Evolutionary conservation across 2,113 vertebrate species (phyloP).

Genomic region (Protobothrops flavoviridis): DNA sequence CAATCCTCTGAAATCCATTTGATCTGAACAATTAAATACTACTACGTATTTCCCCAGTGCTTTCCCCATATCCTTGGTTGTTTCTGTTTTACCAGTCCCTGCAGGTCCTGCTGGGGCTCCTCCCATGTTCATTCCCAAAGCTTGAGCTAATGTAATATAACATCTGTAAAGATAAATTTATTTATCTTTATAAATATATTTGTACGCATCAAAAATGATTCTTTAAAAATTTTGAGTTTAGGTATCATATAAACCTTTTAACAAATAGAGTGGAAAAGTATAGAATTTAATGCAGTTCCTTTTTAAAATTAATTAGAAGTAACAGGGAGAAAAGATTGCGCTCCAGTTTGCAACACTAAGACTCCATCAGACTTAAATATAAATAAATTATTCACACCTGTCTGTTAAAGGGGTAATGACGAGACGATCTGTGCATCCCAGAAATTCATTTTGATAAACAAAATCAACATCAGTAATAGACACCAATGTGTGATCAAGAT

Average conservation of each 20-base stretch:
- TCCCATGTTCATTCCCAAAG: conserved; percentile 88
- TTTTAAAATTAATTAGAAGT: neutral
- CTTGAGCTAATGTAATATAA: conserved; percentile 86
- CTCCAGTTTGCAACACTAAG: neutral
- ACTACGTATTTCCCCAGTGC: conserved; percentile 85
- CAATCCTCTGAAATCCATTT: conserved; percentile 90
- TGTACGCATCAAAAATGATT: neutral
- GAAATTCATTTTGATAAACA: conserved; percentile 89
- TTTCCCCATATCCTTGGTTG: conserved; percentile 88
- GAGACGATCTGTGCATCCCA: conserved; percentile 89
- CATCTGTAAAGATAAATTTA: conserved; percentile 72
- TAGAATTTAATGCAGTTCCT: neutral
- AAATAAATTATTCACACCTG: conserved; percentile 68
- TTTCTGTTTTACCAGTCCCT: conserved; percentile 91
- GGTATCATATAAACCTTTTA: neutral
- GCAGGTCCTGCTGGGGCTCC: conserved; percentile 87
- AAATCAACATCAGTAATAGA: conserved; percentile 91
- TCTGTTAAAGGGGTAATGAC: conserved; percentile 92
- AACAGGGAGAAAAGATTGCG: neutral
- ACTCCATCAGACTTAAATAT: neutral
- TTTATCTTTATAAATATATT: neutral
- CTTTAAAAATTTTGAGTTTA: neutral
- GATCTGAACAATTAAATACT: conserved; percentile 91
- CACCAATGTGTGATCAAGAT: conserved; percentile 78
- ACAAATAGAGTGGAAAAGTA: neutral